phyloP scores from a whole-genome alignment of 2,113 vertebrate species.

The Tragelaphus imberbis region DNA sequence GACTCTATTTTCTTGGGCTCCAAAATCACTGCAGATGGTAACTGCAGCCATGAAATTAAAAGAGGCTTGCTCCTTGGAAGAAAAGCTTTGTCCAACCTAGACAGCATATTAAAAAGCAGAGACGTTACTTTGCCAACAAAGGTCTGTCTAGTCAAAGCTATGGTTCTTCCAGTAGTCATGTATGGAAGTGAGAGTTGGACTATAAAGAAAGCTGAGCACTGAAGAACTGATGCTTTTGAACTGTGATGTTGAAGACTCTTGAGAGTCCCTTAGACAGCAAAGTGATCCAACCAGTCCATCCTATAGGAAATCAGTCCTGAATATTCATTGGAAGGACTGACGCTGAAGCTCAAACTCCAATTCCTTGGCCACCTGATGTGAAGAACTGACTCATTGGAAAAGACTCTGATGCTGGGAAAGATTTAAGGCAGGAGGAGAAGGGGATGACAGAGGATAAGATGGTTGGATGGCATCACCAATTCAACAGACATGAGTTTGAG shows the following conservation, averaged over 20 bases:
- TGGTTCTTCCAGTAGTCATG: neutral
- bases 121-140: neutral
- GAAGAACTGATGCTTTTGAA: neutral
- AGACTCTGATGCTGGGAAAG: neutral
- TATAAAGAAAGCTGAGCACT: neutral
- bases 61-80: neutral
- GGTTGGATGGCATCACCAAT: neutral
- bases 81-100: neutral
- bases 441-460: neutral
- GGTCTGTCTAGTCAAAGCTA: neutral
- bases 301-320: neutral
- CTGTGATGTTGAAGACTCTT: neutral
- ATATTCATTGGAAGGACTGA: neutral
- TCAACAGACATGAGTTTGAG: neutral
- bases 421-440: neutral
- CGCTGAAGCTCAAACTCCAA: neutral
- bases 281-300: neutral
- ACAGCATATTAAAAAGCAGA: neutral
- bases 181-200: neutral
- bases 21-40: neutral
- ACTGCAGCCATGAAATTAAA: neutral
- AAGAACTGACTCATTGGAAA: neutral
- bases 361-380: neutral
- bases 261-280: neutral
- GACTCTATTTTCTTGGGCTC: neutral